Percentiles rank a stretch among this genome's conserved stretches.
Evolutionary conservation across 2,888 invertebrate species (phyloP).

Genomic region (Ypsolopha scabrella): DNA sequence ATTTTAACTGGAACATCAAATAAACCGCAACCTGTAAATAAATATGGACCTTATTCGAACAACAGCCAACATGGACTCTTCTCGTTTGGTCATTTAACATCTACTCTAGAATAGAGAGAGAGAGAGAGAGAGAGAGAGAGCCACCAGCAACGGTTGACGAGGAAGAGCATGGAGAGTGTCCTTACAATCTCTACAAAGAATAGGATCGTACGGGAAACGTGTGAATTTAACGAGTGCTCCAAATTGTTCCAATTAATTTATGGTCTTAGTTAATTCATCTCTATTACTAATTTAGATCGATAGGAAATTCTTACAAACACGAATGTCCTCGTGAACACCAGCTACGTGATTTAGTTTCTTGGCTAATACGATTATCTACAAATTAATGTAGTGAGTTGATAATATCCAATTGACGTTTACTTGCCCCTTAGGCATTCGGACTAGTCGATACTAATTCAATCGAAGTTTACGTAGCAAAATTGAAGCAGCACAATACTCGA

Average conservation of each 20-base stretch:
- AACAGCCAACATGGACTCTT: slow-evolving; percentile 20
- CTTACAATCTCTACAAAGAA: slow-evolving; percentile 51
- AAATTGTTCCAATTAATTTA: slow-evolving; percentile 60
- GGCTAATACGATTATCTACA: not conserved
- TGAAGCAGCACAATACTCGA: no score
- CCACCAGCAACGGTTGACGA: slow-evolving; percentile 30
- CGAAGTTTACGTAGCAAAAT: no score
- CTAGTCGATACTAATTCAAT: no score
- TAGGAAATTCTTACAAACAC: slow-evolving; percentile 52
- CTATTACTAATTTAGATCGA: slow-evolving; percentile 58
- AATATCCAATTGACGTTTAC: not conserved
- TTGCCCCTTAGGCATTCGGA: not conserved
- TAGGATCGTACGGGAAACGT: slow-evolving; percentile 63
- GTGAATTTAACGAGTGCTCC: slow-evolving; percentile 69
- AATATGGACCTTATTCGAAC: no score
- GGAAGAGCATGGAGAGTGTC: slow-evolving; percentile 44
- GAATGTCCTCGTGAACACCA: slow-evolving; percentile 16
- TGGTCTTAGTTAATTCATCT: slow-evolving; percentile 63
- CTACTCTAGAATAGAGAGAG: slow-evolving; percentile 38
- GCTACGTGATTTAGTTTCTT: not conserved
- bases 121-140: slow-evolving; percentile 36
- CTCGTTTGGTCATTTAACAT: slow-evolving; percentile 55
- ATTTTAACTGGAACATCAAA: no score
- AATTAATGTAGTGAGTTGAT: not conserved
- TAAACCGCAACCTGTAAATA: no score